Conservation (phyloP, 35 echinoderm and acorn worm species). For the Hemicentrotus pulcherrimus region DNA sequence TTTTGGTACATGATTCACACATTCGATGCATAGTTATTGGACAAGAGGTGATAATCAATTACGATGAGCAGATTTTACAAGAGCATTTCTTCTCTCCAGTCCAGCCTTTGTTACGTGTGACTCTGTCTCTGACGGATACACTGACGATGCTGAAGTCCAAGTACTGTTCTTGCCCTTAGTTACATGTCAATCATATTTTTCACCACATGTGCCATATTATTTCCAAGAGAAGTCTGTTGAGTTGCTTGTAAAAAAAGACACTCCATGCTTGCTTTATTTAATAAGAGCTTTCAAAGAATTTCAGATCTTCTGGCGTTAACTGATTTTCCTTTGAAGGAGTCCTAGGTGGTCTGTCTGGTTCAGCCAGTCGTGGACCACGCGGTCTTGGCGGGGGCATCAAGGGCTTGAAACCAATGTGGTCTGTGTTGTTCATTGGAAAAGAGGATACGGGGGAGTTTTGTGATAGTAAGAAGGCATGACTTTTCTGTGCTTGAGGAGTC, state of each 20-base stretch:
- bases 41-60: constrained; percentile 20
- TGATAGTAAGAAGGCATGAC: neutral
- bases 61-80: neutral
- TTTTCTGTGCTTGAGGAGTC: constrained; percentile 41
- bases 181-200: neutral
- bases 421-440: constrained; percentile 19
- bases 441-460: neutral
- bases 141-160: neutral
- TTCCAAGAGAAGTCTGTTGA: neutral
- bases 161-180: constrained; percentile 26
- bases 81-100: neutral
- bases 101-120: neutral
- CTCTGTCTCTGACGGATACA: neutral
- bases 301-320: constrained; percentile 32
- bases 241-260: neutral
- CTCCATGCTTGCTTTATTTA: neutral
- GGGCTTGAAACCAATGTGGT: constrained; percentile 22
- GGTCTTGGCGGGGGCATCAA: constrained; percentile 27
- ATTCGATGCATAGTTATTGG: constrained; percentile 32
- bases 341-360: constrained; percentile 35
- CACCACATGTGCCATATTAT: neutral
- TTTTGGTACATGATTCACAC: constrained; percentile 32
- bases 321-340: constrained; percentile 41
- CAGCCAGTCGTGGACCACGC: neutral
- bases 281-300: constrained; percentile 49